A percentile compares a stretch with the other conserved stretches of the same genome.
phyloP scores from a whole-genome alignment of 2,888 invertebrate genomes.

The Hecatera dysodea region DNA sequence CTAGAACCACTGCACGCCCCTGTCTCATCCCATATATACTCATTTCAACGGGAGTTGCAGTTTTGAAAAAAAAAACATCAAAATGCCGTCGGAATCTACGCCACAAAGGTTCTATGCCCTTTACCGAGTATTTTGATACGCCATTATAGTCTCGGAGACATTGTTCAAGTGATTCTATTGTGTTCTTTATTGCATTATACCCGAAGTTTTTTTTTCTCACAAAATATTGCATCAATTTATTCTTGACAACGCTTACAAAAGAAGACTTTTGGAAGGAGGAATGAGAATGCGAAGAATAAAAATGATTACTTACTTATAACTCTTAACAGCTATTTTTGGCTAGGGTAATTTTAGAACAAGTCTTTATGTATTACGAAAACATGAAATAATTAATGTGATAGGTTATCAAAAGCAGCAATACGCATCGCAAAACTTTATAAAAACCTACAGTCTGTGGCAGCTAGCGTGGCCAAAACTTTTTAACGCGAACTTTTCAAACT shows the following conservation, averaged over 20 bases:
- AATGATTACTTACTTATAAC: slow-evolving; percentile 1
- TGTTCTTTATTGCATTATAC: slow-evolving; percentile 40
- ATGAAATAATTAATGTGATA: not conserved
- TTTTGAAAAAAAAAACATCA: too few species aligned
- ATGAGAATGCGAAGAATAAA: slow-evolving; percentile 34
- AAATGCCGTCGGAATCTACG: too few species aligned
- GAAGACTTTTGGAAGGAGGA: slow-evolving; percentile 45
- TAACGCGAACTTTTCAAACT: too few species aligned
- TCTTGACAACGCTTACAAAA: slow-evolving; percentile 60
- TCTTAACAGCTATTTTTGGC: slow-evolving; percentile 58
- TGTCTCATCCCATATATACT: too few species aligned
- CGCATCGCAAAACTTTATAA: not conserved
- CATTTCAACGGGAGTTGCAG: too few species aligned
- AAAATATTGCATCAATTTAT: slow-evolving; percentile 56
- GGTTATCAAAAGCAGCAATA: too few species aligned
- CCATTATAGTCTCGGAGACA: slow-evolving; percentile 29
- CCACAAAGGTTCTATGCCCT: too few species aligned
- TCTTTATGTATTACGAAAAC: slow-evolving; percentile 70
- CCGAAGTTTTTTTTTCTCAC: slow-evolving; percentile 20
- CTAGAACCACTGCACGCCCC: too few species aligned
- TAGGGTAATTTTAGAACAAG: slow-evolving; percentile 22
- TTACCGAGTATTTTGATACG: slow-evolving; percentile 3
- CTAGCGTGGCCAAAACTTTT: not conserved
- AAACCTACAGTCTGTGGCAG: not conserved
- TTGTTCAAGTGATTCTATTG: slow-evolving; percentile 39